These are phyloP conservation scores for Panonychus citri DNA, from an alignment of 1,140 invertebrate genomes.

Conservation along the genomic window DNA sequence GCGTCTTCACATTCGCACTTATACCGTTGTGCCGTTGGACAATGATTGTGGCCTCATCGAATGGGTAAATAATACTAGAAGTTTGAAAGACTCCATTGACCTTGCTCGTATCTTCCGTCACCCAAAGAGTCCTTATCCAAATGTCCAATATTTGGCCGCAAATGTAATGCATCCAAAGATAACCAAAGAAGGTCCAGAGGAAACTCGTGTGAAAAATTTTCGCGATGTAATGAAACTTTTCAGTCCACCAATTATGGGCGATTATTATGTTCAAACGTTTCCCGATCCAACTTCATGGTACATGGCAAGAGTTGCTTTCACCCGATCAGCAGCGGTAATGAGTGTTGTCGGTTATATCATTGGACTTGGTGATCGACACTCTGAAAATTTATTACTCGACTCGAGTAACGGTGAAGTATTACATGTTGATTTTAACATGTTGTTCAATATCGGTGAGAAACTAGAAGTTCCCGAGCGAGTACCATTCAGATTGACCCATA, in stretches of 20 bases:
- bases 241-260: conserved; percentile 18
- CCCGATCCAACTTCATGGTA: conserved; percentile 18
- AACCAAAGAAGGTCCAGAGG: background rate
- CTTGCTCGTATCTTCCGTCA: conserved; percentile 16
- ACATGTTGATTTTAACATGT: conserved; percentile 93
- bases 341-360: conserved; percentile 94
- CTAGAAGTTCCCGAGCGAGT: conserved; percentile 78
- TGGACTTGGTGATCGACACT: conserved; percentile 87
- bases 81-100: conserved; percentile 41
- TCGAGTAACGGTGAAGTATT: conserved; percentile 69
- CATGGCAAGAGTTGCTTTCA: conserved; percentile 52
- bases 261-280: conserved; percentile 33
- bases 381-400: conserved; percentile 89
- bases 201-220: background rate
- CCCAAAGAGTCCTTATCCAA: too few relatives aligned
- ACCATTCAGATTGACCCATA: conserved; percentile 86
- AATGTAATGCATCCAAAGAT: background rate
- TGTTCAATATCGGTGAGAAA: conserved; percentile 70
- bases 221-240: background rate
- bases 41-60: conserved; percentile 85
- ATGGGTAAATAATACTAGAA: conserved; percentile 69
- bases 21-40: conserved; percentile 73
- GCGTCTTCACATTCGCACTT: conserved; percentile 65
- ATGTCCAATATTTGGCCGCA: too few relatives aligned
- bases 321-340: conserved; percentile 82